Base-by-base conservation (phyloP, 2,797 vertebrate species). In the Poeciliopsis presidionis region DNA sequence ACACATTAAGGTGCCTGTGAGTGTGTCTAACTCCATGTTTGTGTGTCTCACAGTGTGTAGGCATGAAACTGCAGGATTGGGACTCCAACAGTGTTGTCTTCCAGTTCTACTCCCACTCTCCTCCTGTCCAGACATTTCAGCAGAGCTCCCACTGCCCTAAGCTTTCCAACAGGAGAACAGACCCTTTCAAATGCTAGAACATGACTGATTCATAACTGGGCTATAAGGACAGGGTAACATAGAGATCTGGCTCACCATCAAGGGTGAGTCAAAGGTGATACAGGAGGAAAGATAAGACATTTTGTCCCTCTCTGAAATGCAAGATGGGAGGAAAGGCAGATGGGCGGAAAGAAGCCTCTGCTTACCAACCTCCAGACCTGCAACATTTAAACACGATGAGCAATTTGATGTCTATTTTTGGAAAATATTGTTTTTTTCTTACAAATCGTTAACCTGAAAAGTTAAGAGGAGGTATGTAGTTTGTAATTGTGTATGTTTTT, bases 71-170 rank as follows among this genome's bases (percentile, higher is more conserved):
- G 96, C 76, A 99, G 87, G 92, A 99, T 96, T 75, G 97, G 97
- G 88, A 99, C 96, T 75, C 91, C 94, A 91, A 95, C 81, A 78
- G 89, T 95, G 89, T 86, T 95, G 88, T 99, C 97, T 94, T 99
- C 98, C 14, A 99, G 94, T 88, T 99, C 97, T 78, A 99, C 94
- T 80, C 97, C 97, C 80, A 98, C 91, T 94, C 98, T 96, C 94
- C 96, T 97, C 88, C 96, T 97, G 92, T 97, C 96, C 89, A 99
- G 93, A 92, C 97, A 98, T 92, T 99, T 99, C 73, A 99, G 90
- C 65, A 99, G 94, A 46, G 96, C 98, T 41, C 98, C 98, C 78
- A 98, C 86, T 78, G 97, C 94, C 94, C 95, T 96, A 87, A 99
- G 74, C 97, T 98, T 87, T 55, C 53, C 81, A 87, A 77, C 73